Percentiles rank a stretch among this genome's conserved stretches.
These are phyloP conservation scores for Rhombomys opimus DNA, from an alignment of 2,113 vertebrate species.

Conservation along the genomic window DNA sequence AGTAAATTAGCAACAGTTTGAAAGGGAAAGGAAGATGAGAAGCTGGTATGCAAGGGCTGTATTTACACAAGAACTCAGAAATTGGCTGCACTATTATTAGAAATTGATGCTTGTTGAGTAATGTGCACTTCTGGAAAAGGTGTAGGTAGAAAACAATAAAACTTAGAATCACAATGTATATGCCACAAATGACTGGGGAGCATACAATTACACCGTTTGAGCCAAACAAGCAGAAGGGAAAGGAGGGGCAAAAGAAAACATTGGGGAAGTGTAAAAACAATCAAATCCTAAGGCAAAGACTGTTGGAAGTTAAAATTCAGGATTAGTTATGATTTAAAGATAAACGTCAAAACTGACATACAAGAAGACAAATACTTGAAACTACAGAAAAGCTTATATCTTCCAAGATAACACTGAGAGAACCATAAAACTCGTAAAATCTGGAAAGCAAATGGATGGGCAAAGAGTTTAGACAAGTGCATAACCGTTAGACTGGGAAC, in stretches of 20 bases:
- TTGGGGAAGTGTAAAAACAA: not conserved
- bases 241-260: conserved; percentile 23
- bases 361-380: not conserved
- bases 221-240: conserved; percentile 52
- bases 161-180: conserved; percentile 35
- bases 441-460: conserved; percentile 7
- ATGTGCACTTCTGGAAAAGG: not conserved
- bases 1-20: conserved; percentile 25
- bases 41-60: not conserved
- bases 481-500: conserved; percentile 19
- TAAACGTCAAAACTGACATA: conserved; percentile 15
- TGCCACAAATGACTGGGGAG: conserved; percentile 1
- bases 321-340: conserved; percentile 33
- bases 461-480: conserved; percentile 31
- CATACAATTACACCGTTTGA: conserved; percentile 44
- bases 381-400: not conserved
- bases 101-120: not conserved
- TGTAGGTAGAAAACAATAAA: not conserved
- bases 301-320: conserved; percentile 26
- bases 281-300: not conserved
- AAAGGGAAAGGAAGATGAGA: not conserved
- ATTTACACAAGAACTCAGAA: not conserved
- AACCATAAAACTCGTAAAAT: not conserved
- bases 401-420: conserved; percentile 17
- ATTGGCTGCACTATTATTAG: not conserved